Percentiles rank a stretch among this genome's conserved stretches.
These are phyloP conservation scores for Pica pica DNA, from an alignment of 2,113 vertebrate genomes.

Conservation along the genomic window DNA sequence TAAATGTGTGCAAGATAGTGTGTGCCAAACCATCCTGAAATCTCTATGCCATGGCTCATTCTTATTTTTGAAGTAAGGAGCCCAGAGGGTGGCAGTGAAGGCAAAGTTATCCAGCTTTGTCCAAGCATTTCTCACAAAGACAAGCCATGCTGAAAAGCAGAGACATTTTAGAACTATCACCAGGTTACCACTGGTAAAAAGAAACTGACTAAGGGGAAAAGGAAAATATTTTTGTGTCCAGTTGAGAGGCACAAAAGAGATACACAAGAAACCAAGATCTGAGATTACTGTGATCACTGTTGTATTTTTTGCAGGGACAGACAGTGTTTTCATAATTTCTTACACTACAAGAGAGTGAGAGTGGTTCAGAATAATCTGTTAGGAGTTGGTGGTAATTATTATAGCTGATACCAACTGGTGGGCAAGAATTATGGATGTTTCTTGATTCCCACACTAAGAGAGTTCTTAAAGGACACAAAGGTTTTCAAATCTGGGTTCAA, in stretches of 20 bases:
- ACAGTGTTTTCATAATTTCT: neutral
- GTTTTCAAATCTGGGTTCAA: neutral
- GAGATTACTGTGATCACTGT: neutral
- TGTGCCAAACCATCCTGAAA: neutral
- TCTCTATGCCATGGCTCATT: neutral
- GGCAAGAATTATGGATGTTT: neutral
- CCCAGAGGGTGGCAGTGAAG: constrained; percentile 58
- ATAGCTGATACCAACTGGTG: neutral
- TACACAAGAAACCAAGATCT: neutral
- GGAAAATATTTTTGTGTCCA: neutral
- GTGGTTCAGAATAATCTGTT: neutral
- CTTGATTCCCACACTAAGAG: neutral
- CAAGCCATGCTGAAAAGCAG: neutral
- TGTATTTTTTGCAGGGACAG: neutral
- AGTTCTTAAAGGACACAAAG: neutral
- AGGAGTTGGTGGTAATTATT: neutral
- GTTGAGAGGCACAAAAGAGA: neutral
- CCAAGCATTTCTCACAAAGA: neutral
- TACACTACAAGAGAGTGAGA: neutral
- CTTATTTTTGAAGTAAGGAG: neutral
- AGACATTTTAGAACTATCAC: neutral
- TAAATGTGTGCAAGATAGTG: neutral
- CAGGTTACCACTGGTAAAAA: neutral
- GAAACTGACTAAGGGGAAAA: neutral
- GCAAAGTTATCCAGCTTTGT: constrained; percentile 5